Conservation (phyloP, 2,888 invertebrate species). For the Macroteleia sp. region DNA sequence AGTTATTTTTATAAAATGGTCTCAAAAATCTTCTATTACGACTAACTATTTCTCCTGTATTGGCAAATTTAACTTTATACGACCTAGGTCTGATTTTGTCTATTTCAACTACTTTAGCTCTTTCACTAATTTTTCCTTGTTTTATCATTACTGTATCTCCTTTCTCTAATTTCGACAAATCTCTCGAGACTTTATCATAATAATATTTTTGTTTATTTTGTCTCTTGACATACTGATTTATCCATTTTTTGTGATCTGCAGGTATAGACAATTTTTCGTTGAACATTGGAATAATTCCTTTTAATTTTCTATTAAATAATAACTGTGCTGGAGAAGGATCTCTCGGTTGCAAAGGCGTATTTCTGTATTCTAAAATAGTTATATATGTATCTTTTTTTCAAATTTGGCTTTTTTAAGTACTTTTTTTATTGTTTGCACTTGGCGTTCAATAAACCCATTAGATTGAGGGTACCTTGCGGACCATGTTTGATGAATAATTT, state of each 20-base stretch:
- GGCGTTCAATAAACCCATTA: conserved; percentile 52
- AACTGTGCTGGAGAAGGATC: background rate
- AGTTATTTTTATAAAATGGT: background rate
- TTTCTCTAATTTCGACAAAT: background rate
- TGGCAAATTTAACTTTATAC: background rate
- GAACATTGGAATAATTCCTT: background rate
- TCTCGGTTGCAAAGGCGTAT: conserved; percentile 32
- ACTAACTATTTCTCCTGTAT: background rate
- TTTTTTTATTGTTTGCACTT: conserved; percentile 64
- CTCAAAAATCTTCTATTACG: conserved; percentile 5
- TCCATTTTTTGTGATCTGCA: background rate
- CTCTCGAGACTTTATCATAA: conserved; percentile 1
- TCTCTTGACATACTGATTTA: background rate
- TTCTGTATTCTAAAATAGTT: conserved; percentile 38
- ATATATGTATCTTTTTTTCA: conserved; percentile 41
- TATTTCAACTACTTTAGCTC: background rate
- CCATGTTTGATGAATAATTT: conserved; percentile 23
- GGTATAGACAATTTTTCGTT: background rate
- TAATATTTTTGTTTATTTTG: background rate
- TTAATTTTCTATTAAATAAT: background rate
- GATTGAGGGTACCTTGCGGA: conserved; percentile 41
- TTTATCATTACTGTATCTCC: background rate
- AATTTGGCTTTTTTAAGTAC: conserved; percentile 50
- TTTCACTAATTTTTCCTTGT: background rate
- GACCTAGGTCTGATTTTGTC: background rate